These are phyloP conservation scores for Eulemur rubriventer DNA, from an alignment of 2,797 vertebrate genomes.

Conservation along the genomic window DNA sequence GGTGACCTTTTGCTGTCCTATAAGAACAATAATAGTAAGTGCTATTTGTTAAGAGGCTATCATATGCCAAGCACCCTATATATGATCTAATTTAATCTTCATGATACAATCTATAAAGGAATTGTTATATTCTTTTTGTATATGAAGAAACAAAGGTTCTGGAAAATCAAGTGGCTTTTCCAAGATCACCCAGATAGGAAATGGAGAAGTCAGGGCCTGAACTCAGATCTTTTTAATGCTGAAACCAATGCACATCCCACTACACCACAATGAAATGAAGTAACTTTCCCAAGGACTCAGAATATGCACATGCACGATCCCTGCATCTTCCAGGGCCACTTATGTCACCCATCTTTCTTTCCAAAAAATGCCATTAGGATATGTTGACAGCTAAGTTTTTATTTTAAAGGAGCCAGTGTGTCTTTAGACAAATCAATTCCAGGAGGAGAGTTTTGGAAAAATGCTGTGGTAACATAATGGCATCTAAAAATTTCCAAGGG, in stretches of 20 bases:
- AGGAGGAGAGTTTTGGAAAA: constrained; percentile 51
- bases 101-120: background rate
- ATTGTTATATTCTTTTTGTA: background rate
- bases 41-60: background rate
- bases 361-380: background rate
- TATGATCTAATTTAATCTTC: background rate
- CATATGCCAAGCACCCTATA: background rate
- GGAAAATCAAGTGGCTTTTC: background rate
- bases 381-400: constrained; percentile 55
- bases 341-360: constrained; percentile 2
- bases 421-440: constrained; percentile 55
- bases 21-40: background rate
- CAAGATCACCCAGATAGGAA: background rate
- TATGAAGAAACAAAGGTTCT: background rate
- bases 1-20: background rate
- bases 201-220: background rate
- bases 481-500: constrained; percentile 52
- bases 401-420: constrained; percentile 50
- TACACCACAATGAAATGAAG: background rate
- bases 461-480: constrained; percentile 42
- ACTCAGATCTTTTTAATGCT: background rate
- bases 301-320: background rate
- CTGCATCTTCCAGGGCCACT: background rate
- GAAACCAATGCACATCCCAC: background rate
- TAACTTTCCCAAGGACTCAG: background rate